Conservation (phyloP, 35 echinoderm and acorn worm genomes). For the Nesometra sesokonis region DNA sequence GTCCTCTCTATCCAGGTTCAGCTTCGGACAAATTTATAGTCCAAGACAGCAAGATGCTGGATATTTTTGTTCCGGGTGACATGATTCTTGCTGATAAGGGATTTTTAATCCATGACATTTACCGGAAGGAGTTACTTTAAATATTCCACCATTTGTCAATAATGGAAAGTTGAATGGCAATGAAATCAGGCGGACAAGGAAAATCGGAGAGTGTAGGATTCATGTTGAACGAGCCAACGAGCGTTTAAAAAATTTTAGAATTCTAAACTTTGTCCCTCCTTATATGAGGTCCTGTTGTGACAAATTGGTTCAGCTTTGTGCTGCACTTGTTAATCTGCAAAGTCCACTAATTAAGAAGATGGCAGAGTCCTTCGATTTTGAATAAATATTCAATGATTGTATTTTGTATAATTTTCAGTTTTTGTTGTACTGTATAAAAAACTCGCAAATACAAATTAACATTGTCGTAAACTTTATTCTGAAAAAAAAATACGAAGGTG, state of each 20-base stretch:
- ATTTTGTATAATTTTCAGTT: too few relatives aligned
- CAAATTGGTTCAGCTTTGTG: not conserved
- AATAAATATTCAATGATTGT: not conserved
- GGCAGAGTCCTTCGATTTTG: not conserved
- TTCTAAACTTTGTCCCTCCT: not conserved
- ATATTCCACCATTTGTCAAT: slow-evolving; percentile 22
- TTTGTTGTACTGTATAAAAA: not conserved
- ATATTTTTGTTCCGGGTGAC: slow-evolving; percentile 9
- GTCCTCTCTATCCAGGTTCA: slow-evolving; percentile 14
- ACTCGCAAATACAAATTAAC: too few relatives aligned
- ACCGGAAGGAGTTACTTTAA: slow-evolving; percentile 16
- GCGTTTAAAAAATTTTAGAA: slow-evolving; percentile 4
- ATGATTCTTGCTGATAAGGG: slow-evolving; percentile 32
- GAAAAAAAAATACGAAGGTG: too few relatives aligned
- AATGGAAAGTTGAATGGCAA: not conserved
- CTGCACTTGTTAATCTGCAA: slow-evolving; percentile 5
- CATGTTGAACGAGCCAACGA: slow-evolving; percentile 32
- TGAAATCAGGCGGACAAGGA: slow-evolving; percentile 1
- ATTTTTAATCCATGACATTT: slow-evolving; percentile 28
- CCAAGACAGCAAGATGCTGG: not conserved
- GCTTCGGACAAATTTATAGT: slow-evolving; percentile 23
- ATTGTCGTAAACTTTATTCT: too few relatives aligned
- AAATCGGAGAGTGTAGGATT: slow-evolving; percentile 9
- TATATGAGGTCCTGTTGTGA: not conserved
- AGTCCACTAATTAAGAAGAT: not conserved